Evolutionary conservation across 2,888 invertebrate genomes (phyloP), one percentile per base, ranked within the genome.

Genomic region (Odontothrips loti): DNA sequence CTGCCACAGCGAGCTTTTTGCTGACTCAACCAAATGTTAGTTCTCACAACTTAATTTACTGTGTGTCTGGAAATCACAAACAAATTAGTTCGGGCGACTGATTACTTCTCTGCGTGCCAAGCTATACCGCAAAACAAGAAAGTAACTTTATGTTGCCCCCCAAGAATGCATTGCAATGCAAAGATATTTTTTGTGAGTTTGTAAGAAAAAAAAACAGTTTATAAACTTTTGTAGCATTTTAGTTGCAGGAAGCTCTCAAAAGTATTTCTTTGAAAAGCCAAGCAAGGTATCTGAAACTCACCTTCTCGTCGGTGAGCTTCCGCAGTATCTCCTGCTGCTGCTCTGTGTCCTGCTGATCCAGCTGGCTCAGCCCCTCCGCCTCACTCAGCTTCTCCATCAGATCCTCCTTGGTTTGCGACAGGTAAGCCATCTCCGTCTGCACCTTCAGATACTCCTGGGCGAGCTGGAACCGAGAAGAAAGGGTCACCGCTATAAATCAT

Each of bases 371-470:
- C 4, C 85, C 85, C 84, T 84, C 86, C 84, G 84, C 87, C 82
- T 89, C 90, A 84, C 89, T 91, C 88, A 93, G 90, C 84, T 91
- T 90, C 84, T 91, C 91, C 84, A 94, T 90, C 83, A 95, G 88
- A 86, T 94, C 93, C 84, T 93, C 92, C 88, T 93, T 95, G 85
- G 94, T 92, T 86, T 94, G 93, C 83, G 93, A 92, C 82, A 95
- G 89, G 85, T 94, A 92, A 63, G 94, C 94, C 83, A 96, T 90
- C 88, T 96, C 95, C 63, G 95, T 95, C 88, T 96, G 95, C 84
- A 95, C 94, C 88, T 93, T 94, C 82, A 96, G 91, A 88, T 95
- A 96, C 88, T 97, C 95, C 87, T 95, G 93, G 82, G 96, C 96
- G 84, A 96, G 88, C 88, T 95, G 91, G 51, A 84, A 68, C 83